Conservation (phyloP, 2,888 invertebrate species). For the Notocelia uddmanniana region DNA sequence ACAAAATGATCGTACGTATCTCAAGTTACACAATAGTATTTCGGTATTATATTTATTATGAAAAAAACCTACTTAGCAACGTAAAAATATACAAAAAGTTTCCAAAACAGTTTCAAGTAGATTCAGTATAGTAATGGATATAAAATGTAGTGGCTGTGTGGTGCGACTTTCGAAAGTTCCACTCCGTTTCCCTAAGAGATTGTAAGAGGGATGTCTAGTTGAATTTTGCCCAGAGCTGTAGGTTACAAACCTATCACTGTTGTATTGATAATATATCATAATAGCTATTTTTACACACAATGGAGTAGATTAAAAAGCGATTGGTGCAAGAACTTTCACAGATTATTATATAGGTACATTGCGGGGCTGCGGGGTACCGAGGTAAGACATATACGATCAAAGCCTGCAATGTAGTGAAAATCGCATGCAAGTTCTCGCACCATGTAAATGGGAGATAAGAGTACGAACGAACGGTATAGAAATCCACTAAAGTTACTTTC, state of each 20-base stretch:
- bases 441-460: too few species aligned
- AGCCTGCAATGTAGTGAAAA: too few species aligned
- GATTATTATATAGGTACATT: too few species aligned
- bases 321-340: too few species aligned
- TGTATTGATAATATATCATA: neutral
- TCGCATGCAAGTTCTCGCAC: too few species aligned
- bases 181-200: conserved; percentile 1
- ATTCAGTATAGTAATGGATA: neutral
- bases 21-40: neutral
- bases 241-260: conserved; percentile 1
- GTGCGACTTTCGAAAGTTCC: neutral
- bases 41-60: too few species aligned
- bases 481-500: too few species aligned
- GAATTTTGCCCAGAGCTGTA: conserved; percentile 4
- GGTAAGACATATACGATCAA: too few species aligned
- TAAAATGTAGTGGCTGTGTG: neutral
- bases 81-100: neutral
- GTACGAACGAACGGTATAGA: too few species aligned
- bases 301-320: too few species aligned
- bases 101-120: neutral
- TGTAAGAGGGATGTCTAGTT: conserved; percentile 16
- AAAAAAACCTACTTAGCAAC: neutral
- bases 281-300: neutral
- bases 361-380: too few species aligned
- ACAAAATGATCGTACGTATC: neutral